Evolutionary conservation across 2,113 vertebrate genomes (phyloP).

Genomic region (Seriola quinqueradiata): DNA sequence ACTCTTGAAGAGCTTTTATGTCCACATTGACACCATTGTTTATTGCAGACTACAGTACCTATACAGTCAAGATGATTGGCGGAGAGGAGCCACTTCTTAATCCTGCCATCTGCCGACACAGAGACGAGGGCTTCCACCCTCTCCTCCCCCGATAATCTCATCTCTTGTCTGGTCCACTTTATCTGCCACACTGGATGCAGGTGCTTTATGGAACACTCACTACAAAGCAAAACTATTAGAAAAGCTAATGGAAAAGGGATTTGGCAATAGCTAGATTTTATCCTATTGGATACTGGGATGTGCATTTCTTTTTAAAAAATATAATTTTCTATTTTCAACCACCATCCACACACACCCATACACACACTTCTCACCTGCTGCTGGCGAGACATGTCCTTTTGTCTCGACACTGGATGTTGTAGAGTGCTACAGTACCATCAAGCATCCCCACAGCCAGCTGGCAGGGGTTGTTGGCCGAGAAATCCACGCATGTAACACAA

Average conservation of each 20-base stretch:
- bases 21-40: neutral
- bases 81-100: slow-evolving; percentile 87
- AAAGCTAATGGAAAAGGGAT: neutral
- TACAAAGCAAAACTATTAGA: slow-evolving; percentile 50
- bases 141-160: slow-evolving; percentile 73
- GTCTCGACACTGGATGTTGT: slow-evolving; percentile 74
- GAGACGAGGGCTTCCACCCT: slow-evolving; percentile 87
- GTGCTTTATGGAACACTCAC: slow-evolving; percentile 85
- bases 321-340: too few relatives aligned
- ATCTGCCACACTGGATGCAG: slow-evolving; percentile 89
- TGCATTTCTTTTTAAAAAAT: too few relatives aligned
- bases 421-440: slow-evolving; percentile 84
- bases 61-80: slow-evolving; percentile 84
- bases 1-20: too few relatives aligned
- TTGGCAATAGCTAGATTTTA: neutral
- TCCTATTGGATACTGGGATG: too few relatives aligned
- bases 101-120: slow-evolving; percentile 88
- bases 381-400: slow-evolving; percentile 68
- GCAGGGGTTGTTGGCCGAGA: slow-evolving; percentile 83
- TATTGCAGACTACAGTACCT: slow-evolving; percentile 75
- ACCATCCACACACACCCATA: too few relatives aligned
- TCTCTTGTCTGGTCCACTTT: slow-evolving; percentile 86
- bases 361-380: slow-evolving; percentile 75
- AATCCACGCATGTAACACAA: slow-evolving; percentile 89
- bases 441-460: slow-evolving; percentile 88